These are phyloP conservation scores for Drosophila sulfurigaster DNA, from an alignment of 1,140 invertebrate genomes.

Conservation along the genomic window DNA sequence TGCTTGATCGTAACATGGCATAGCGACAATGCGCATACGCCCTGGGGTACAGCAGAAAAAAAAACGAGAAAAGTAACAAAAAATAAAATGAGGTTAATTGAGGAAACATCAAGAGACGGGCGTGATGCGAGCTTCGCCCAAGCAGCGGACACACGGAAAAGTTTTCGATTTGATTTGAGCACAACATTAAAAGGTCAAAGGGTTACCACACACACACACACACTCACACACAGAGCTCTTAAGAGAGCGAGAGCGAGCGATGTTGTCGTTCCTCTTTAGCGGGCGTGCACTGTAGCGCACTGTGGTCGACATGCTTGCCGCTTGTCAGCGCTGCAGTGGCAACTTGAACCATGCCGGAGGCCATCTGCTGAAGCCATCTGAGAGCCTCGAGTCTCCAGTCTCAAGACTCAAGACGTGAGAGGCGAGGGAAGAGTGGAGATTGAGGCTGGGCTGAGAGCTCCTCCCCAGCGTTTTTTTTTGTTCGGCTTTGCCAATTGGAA, in stretches of 20 bases:
- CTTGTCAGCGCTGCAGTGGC: slow-evolving; percentile 75
- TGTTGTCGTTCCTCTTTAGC: slow-evolving; percentile 23
- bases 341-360: slow-evolving; percentile 72
- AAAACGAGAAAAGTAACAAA: neutral
- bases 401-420: too few relatives aligned
- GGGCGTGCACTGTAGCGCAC: slow-evolving; percentile 44
- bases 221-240: neutral
- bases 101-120: slow-evolving; percentile 74
- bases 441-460: slow-evolving; percentile 46
- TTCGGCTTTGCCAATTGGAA: slow-evolving; percentile 70
- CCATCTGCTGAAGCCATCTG: slow-evolving; percentile 67
- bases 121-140: slow-evolving; percentile 79
- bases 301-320: slow-evolving; percentile 49
- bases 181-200: slow-evolving; percentile 68
- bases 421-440: neutral
- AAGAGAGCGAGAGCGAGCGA: slow-evolving; percentile 6
- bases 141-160: slow-evolving; percentile 60
- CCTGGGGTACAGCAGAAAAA: slow-evolving; percentile 39
- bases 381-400: neutral
- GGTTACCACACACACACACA: slow-evolving; percentile 41
- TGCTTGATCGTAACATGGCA: slow-evolving; percentile 42
- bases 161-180: slow-evolving; percentile 74
- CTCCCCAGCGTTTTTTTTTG: slow-evolving; percentile 51
- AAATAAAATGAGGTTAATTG: slow-evolving; percentile 75
- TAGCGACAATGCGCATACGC: slow-evolving; percentile 78